Base-by-base conservation (phyloP, 35 echinoderm and acorn worm genomes). In the Patiria miniata region DNA sequence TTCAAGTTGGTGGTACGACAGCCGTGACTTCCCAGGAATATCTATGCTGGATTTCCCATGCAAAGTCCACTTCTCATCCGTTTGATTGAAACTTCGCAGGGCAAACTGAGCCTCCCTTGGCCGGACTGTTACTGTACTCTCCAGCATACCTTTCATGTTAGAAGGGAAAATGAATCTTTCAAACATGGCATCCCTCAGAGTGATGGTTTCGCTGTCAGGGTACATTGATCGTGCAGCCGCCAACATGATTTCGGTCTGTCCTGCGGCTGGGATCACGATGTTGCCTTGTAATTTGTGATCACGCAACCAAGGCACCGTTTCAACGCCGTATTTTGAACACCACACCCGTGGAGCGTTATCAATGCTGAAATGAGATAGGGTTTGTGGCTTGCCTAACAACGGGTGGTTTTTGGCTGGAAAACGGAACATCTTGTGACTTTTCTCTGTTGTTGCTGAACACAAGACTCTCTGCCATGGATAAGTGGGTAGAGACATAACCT, bases 201-300 rank as follows among this genome's bases (percentile, higher is more conserved):
- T 94, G 17, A 89, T 80, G 18, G 83, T 82, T 1, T 86, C 91
- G 30, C 57, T 42, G 61, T 94, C 78, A 22, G 73, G 81, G 78
- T 86, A 86, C 30, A 89, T 39, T 5, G 84, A 82, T 42, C 79
- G 37, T 21, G 89, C 68, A 36, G 96, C 96, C 29, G 93, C 89
- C 2, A 98, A 34, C 78, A 93, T 87, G 2, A 93, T 89, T 68
- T 98, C 96, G 29, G 92, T 91, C 44, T 94, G 90, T 33, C 89
- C 96, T 81, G 96, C 96, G 40, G 96, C 96, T 16, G 96, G 96
- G 73, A 98, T 83, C 39, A 98, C 92, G 19, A 94, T 91, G 77
- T 85, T 94, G 5, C 96, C 96, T 38, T 98, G 96, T n/a, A 98
- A 61, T 38, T 91, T 91, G 77, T 98, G 96, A 73, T 98, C 96